Evolutionary conservation across 2,888 invertebrate species (phyloP).

Genomic region (Aradus depressus): DNA sequence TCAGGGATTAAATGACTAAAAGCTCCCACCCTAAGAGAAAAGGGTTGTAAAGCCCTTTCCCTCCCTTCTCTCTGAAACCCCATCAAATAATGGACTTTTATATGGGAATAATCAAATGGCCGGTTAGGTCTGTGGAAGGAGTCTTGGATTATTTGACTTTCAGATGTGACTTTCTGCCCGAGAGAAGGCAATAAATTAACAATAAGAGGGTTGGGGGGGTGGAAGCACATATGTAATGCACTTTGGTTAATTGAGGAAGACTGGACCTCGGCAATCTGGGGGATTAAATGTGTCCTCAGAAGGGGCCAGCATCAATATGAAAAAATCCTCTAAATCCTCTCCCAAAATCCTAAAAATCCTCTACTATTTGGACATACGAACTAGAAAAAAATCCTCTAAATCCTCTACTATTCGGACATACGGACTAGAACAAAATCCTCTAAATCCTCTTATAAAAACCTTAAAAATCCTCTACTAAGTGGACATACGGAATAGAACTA

Average conservation of each 20-base stretch:
- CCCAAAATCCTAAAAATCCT: too few relatives aligned
- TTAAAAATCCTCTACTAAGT: too few relatives aligned
- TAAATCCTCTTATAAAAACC: too few relatives aligned
- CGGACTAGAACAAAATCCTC: too few relatives aligned
- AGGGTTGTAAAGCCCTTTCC: too few relatives aligned
- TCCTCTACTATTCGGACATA: too few relatives aligned
- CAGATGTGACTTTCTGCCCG: constrained; percentile 13
- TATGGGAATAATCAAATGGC: constrained; percentile 15
- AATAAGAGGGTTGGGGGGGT: constrained; percentile 21
- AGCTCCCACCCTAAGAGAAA: constrained; percentile 1
- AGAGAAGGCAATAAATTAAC: constrained; percentile 23
- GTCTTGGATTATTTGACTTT: constrained; percentile 21
- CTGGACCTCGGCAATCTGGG: constrained; percentile 6
- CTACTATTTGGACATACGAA: too few relatives aligned
- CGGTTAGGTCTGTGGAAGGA: constrained; percentile 7
- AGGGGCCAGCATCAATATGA: background rate
- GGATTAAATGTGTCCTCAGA: constrained; percentile 3
- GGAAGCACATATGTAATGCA: constrained; percentile 24
- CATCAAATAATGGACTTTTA: constrained; percentile 18
- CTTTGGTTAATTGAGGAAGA: constrained; percentile 23
- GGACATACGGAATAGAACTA: too few relatives aligned
- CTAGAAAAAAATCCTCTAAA: too few relatives aligned
- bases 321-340: too few relatives aligned
- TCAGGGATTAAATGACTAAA: background rate
- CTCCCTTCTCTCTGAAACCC: too few relatives aligned